phyloP scores from a whole-genome alignment of 2,797 vertebrate genomes.

The Pipistrellus pipistrellus region DNA sequence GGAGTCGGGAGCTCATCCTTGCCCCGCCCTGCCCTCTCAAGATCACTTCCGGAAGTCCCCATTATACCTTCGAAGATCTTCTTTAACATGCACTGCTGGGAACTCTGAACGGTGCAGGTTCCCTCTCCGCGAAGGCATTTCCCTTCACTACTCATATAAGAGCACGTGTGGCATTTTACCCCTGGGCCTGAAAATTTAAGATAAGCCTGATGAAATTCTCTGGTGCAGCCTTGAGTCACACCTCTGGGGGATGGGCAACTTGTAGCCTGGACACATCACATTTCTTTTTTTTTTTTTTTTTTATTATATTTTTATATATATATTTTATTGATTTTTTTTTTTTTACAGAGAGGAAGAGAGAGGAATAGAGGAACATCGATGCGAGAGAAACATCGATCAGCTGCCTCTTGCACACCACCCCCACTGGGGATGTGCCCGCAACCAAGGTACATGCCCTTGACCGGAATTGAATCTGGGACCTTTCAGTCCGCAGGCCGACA shows the following conservation, averaged over 20 bases:
- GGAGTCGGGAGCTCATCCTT: no score
- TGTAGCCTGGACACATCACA: background rate
- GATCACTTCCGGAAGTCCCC: background rate
- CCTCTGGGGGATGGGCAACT: background rate
- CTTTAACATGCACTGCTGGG: constrained; percentile 83
- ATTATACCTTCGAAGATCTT: constrained; percentile 81
- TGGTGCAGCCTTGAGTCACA: background rate
- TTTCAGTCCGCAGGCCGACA: no score
- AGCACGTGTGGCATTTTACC: constrained; percentile 73
- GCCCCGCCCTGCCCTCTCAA: no score
- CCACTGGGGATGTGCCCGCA: no score
- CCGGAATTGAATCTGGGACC: no score
- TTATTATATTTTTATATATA: no score
- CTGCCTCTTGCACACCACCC: no score
- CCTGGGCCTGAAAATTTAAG: constrained; percentile 63
- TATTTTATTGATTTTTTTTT: no score
- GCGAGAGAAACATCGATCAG: no score
- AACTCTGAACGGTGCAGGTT: constrained; percentile 69
- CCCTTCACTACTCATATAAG: constrained; percentile 75
- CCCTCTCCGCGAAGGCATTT: constrained; percentile 80
- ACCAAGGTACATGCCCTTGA: no score
- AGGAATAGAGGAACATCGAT: no score
- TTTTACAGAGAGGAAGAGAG: no score
- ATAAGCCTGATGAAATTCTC: constrained; percentile 44
- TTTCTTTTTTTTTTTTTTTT: background rate